A percentile compares a stretch with the other conserved stretches of the same genome.
These are phyloP conservation scores for Lydus trimaculatus DNA, from an alignment of 2,888 invertebrate species.

Conservation along the genomic window DNA sequence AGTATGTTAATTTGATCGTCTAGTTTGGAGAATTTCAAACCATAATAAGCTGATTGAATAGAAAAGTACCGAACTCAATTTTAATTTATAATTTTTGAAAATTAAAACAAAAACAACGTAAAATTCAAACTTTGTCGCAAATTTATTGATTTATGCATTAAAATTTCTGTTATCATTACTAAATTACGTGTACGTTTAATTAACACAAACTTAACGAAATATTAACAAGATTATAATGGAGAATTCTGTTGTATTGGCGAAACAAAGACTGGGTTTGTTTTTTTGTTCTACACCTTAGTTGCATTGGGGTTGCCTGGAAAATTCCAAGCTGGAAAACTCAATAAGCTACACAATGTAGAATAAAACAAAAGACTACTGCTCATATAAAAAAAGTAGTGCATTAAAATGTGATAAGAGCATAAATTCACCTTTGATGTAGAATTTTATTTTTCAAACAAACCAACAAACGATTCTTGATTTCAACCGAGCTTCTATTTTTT, in stretches of 20 bases:
- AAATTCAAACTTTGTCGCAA: not conserved
- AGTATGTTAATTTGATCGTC: constrained; percentile 5
- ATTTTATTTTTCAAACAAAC: not conserved
- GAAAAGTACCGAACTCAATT: constrained; percentile 1
- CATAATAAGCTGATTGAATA: constrained; percentile 7
- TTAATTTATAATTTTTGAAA: constrained; percentile 1
- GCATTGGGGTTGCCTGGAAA: not conserved
- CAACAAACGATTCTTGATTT: not conserved
- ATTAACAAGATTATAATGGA: not conserved
- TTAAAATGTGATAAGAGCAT: not conserved
- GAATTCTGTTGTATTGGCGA: not conserved
- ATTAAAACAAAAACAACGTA: not conserved
- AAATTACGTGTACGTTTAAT: not conserved
- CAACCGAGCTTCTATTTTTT: no score
- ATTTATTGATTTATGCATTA: constrained; percentile 1
- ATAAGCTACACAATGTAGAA: not conserved
- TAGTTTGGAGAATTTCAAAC: constrained; percentile 9
- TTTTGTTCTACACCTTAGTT: not conserved
- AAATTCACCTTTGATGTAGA: constrained; percentile 2
- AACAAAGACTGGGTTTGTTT: not conserved
- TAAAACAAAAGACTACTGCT: not conserved
- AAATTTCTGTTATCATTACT: not conserved
- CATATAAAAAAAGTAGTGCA: not conserved
- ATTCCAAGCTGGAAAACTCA: not conserved
- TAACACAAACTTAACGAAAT: not conserved